These are phyloP conservation scores for Myripristis jacobus DNA, from an alignment of 2,797 vertebrate species.

Conservation along the genomic window DNA sequence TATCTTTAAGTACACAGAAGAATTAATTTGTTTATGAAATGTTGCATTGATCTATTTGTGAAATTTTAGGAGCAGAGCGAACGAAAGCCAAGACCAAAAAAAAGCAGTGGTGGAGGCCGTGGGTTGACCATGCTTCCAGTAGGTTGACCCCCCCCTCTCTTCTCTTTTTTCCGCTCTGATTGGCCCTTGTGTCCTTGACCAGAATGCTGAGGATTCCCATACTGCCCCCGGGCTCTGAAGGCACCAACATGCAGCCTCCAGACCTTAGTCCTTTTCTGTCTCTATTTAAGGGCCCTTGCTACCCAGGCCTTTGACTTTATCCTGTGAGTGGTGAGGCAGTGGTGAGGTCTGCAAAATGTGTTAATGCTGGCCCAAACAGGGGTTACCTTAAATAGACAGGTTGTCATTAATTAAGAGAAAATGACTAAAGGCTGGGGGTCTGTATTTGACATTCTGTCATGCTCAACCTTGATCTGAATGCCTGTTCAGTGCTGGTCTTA, in stretches of 20 bases:
- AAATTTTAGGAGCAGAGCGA: constrained; percentile 99
- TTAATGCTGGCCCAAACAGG: constrained; percentile 18
- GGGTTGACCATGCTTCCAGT: constrained; percentile 99
- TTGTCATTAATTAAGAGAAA: constrained; percentile 68
- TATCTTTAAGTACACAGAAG: constrained; percentile 46
- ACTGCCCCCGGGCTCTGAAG: constrained; percentile 81
- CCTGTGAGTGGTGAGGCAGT: constrained; percentile 20
- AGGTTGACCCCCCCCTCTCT: constrained; percentile 90
- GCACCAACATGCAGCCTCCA: constrained; percentile 66
- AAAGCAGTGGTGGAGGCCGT: constrained; percentile 99
- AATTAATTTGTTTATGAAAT: constrained; percentile 64
- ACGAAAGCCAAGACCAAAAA: constrained; percentile 99
- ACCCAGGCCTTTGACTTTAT: constrained; percentile 24
- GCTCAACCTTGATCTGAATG: constrained; percentile 9
- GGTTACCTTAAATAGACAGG: constrained; percentile 84
- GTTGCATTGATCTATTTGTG: constrained; percentile 93
- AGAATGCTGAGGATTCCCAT: constrained; percentile 90
- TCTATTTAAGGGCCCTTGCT: constrained; percentile 82
- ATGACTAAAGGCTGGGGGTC: constrained; percentile 74
- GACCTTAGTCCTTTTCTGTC: constrained; percentile 80
- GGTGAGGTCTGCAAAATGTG: constrained; percentile 23
- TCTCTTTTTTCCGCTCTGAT: constrained; percentile 91
- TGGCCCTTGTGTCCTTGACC: constrained; percentile 99
- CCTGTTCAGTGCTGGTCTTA: constrained; percentile 21
- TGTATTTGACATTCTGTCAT: constrained; percentile 42